phyloP scores from a whole-genome alignment of 1,140 invertebrate species.

The Drosophila asahinai region DNA sequence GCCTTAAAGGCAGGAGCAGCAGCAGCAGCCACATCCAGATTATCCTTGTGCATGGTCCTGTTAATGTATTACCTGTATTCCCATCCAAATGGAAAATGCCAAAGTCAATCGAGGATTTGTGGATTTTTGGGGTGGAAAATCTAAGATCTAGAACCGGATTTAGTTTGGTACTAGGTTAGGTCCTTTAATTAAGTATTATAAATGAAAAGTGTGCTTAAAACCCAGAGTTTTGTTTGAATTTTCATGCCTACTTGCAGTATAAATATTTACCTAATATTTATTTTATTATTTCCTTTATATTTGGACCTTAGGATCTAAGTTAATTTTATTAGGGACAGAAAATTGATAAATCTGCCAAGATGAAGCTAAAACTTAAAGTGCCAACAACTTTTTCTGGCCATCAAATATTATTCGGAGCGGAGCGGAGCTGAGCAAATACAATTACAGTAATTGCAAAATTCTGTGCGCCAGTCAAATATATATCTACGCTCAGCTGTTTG shows the following conservation, averaged over 20 bases:
- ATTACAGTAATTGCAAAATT: constrained; percentile 66
- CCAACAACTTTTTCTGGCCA: constrained; percentile 5
- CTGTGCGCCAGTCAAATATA: constrained; percentile 34
- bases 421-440: constrained; percentile 30
- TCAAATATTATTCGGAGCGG: constrained; percentile 32
- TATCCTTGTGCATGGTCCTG: constrained; percentile 16
- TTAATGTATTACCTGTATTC: constrained; percentile 23
- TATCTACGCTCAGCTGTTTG: constrained; percentile 16
- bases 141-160: not conserved
- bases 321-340: too few relatives aligned
- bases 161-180: not conserved
- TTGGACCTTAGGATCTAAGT: too few relatives aligned
- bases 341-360: not conserved
- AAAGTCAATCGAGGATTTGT: constrained; percentile 19
- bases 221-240: too few relatives aligned
- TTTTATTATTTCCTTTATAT: too few relatives aligned
- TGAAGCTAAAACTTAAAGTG: constrained; percentile 1
- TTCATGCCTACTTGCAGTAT: too few relatives aligned
- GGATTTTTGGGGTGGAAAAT: not conserved
- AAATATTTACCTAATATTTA: too few relatives aligned
- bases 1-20: constrained; percentile 8
- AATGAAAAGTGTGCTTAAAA: too few relatives aligned
- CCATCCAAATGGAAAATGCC: constrained; percentile 11
- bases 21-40: constrained; percentile 2
- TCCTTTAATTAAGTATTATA: too few relatives aligned